Conservation (phyloP, 2,888 invertebrate species). For the Ephialtes manifestator region DNA sequence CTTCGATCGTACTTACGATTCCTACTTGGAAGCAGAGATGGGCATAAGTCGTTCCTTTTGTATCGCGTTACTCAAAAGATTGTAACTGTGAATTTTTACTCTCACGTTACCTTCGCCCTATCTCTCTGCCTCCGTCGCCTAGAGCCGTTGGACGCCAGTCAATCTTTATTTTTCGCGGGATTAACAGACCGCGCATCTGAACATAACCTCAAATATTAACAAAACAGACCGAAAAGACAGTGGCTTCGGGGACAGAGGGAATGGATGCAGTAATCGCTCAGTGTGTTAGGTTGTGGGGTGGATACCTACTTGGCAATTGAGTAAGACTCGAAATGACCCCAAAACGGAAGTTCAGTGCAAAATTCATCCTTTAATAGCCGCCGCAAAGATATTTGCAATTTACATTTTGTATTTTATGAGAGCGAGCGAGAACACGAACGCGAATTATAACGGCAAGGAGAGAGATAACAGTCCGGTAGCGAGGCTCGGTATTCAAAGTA, state of each 20-base stretch:
- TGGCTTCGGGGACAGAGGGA: not conserved
- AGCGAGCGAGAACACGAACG: not conserved
- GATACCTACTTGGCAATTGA: not conserved
- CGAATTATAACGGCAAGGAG: not conserved
- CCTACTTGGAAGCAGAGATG: no score
- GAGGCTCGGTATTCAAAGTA: not conserved
- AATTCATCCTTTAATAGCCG: not conserved
- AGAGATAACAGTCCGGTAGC: not conserved
- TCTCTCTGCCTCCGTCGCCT: not conserved
- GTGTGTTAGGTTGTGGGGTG: not conserved
- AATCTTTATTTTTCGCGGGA: not conserved
- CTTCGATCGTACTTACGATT: no score
- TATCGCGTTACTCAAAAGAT: no score
- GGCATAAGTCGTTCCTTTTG: no score
- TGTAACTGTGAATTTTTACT: not conserved
- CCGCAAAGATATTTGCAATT: not conserved
- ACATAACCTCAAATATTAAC: not conserved
- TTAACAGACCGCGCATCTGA: not conserved
- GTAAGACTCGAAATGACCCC: not conserved
- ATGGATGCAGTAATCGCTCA: not conserved
- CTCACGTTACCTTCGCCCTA: not conserved
- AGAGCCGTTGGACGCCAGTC: constrained; percentile 3
- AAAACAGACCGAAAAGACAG: not conserved
- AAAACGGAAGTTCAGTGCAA: not conserved
- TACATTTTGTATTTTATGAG: not conserved